Conservation (phyloP, 53 echinoderm and acorn worm genomes). For the Crossaster papposus region DNA sequence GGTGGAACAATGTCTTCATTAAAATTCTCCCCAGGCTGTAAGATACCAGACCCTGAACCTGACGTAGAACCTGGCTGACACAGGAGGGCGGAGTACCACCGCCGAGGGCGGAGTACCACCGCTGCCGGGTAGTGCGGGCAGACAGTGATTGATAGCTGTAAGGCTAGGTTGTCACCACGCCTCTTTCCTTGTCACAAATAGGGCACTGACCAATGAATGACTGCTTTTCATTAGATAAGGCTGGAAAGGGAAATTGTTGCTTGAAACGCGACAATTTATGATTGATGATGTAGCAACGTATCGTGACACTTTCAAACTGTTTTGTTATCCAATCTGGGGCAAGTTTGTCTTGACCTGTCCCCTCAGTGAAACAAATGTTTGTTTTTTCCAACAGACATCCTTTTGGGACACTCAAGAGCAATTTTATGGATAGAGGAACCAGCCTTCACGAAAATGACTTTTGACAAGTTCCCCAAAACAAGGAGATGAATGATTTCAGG, state of each 20-base stretch:
- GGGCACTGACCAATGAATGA: background rate
- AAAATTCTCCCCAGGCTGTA: background rate
- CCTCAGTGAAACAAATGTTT: background rate
- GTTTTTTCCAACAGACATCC: background rate
- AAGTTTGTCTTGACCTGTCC: background rate
- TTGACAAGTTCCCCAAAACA: background rate
- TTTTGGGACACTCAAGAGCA: background rate
- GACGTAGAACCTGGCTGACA: background rate
- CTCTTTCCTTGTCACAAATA: background rate
- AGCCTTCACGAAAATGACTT: background rate
- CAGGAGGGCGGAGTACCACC: background rate
- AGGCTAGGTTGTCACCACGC: background rate
- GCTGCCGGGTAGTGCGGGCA: no score
- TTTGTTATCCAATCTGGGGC: background rate
- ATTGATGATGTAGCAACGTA: background rate
- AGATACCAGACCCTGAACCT: background rate
- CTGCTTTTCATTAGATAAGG: background rate
- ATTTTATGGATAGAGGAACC: background rate
- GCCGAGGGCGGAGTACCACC: no score
- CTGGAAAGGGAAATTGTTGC: background rate
- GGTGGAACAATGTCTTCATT: constrained; percentile 6
- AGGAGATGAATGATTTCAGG: background rate
- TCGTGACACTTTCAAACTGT: background rate
- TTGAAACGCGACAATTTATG: background rate
- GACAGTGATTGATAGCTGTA: background rate